phyloP scores from a whole-genome alignment of 2,888 invertebrate genomes.

The Muschampia plurimacula region DNA sequence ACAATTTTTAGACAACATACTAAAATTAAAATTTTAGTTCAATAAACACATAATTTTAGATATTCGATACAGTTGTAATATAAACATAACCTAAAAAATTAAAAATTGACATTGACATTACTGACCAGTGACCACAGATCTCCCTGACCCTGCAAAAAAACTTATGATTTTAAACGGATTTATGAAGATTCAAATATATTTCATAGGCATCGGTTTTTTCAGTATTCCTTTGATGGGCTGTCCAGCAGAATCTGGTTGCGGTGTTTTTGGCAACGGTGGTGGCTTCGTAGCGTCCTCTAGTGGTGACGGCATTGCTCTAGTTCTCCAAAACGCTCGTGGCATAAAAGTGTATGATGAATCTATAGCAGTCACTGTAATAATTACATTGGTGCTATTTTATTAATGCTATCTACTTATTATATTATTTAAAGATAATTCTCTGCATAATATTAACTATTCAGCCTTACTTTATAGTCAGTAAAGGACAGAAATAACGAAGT shows the following conservation, averaged over 20 bases:
- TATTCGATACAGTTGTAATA: neutral
- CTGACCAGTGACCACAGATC: no score
- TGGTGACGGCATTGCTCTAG: constrained; percentile 52
- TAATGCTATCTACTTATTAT: no score
- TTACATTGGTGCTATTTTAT: neutral
- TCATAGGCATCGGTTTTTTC: constrained; percentile 81
- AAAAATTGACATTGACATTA: no score
- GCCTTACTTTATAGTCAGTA: no score
- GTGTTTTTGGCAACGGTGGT: constrained; percentile 58
- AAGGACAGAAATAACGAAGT: no score
- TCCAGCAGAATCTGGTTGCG: constrained; percentile 48
- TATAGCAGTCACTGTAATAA: constrained; percentile 64
- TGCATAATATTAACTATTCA: no score
- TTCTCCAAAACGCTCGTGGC: constrained; percentile 65
- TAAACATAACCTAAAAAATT: neutral
- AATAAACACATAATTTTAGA: no score
- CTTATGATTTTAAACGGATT: neutral
- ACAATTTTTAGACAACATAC: neutral
- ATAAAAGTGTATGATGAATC: constrained; percentile 72
- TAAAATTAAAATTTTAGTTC: neutral
- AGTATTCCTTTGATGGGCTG: constrained; percentile 73
- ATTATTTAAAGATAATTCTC: no score
- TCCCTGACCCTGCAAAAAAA: neutral
- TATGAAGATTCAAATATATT: constrained; percentile 63
- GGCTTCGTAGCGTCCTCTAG: constrained; percentile 57